Conservation (phyloP, 2,888 invertebrate species). For the Gryllus longicercus region DNA sequence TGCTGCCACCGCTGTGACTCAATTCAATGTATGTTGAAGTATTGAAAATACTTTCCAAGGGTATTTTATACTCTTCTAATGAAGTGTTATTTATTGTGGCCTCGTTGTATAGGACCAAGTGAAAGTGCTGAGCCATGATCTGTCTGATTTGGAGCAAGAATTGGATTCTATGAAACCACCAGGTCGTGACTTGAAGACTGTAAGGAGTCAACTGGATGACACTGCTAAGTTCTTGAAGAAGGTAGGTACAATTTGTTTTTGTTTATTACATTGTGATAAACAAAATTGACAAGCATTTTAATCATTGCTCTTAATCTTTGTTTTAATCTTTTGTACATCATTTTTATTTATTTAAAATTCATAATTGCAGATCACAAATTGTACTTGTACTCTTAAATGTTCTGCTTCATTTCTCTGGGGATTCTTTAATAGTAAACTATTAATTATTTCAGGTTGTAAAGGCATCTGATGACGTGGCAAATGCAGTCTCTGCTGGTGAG, state of each 20-base stretch:
- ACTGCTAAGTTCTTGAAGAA: conserved; percentile 64
- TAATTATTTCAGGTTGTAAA: conserved; percentile 38
- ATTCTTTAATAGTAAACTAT: neutral
- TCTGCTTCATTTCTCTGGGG: neutral
- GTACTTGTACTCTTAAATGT: neutral
- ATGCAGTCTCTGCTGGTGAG: conserved; percentile 70
- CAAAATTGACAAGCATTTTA: neutral
- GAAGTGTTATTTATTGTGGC: neutral
- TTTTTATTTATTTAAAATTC: too few species aligned
- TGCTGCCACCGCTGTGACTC: conserved; percentile 79
- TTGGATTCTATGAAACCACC: conserved; percentile 81
- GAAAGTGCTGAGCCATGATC: conserved; percentile 70
- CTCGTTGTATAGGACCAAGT: conserved; percentile 63
- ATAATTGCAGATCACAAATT: too few species aligned
- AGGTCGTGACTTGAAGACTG: conserved; percentile 80
- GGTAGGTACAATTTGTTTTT: conserved; percentile 44
- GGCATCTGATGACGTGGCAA: conserved; percentile 49
- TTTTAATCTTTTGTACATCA: too few species aligned
- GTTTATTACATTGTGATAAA: neutral
- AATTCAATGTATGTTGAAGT: conserved; percentile 65
- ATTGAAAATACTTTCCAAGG: conserved; percentile 11
- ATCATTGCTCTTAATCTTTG: too few species aligned
- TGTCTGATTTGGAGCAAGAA: conserved; percentile 77
- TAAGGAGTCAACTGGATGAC: conserved; percentile 80
- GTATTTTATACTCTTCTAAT: neutral